These are phyloP conservation scores for Cacatua alba DNA, from an alignment of 2,113 vertebrate genomes.

Conservation along the genomic window DNA sequence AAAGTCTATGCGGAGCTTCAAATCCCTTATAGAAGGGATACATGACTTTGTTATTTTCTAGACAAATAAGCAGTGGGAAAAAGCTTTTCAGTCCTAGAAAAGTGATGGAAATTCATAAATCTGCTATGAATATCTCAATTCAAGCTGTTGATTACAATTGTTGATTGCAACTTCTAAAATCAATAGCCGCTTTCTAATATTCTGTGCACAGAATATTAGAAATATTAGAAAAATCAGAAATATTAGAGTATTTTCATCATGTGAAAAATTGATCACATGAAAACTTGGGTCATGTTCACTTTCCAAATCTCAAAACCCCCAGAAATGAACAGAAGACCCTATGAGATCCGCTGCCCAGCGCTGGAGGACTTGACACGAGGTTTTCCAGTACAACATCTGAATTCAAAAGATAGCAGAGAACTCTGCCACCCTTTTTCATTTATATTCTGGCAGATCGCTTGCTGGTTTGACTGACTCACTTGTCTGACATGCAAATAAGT, in stretches of 20 bases:
- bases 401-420: background rate
- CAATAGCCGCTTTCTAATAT: background rate
- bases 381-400: background rate
- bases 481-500: constrained; percentile 51
- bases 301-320: background rate
- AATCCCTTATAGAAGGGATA: background rate
- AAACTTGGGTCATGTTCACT: background rate
- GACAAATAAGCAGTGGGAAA: background rate
- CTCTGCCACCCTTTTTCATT: constrained; percentile 22
- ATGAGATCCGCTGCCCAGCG: background rate
- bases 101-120: background rate
- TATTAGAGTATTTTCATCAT: background rate
- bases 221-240: too few species aligned
- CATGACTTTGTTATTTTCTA: background rate
- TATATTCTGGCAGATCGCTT: constrained; percentile 5
- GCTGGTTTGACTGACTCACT: constrained; percentile 48
- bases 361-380: background rate
- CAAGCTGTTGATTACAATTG: background rate
- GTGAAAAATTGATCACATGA: background rate
- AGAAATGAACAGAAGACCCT: background rate
- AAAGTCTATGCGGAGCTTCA: background rate
- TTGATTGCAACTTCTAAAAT: background rate
- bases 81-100: background rate
- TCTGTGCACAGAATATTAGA: background rate
- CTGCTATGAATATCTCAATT: background rate